Percentiles rank a stretch among this genome's conserved stretches.
Conservation (phyloP, 92 coral and sea anemone species). For the Pocillopora meandrina region DNA sequence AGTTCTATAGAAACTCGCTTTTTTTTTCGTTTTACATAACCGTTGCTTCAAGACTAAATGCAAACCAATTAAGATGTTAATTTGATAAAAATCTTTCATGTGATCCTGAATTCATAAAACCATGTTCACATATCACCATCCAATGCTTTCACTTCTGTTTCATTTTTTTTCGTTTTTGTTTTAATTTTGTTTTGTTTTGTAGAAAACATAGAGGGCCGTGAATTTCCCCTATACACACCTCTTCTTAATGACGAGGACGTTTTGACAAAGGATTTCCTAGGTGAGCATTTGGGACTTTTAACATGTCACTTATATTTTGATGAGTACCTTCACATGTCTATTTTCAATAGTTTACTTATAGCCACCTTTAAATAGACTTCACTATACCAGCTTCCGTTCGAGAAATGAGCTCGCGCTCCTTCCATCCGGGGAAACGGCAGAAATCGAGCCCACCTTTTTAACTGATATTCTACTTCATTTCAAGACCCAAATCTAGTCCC, state of each 20-base stretch:
- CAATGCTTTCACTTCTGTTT: not conserved
- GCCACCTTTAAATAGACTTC: too few relatives aligned
- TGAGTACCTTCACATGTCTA: not conserved
- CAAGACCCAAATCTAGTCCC: too few relatives aligned
- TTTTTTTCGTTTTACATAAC: not conserved
- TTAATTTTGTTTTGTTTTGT: not conserved
- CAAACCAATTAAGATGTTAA: not conserved
- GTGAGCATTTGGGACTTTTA: constrained; percentile 19
- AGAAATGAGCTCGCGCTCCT: too few relatives aligned
- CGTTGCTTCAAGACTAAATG: not conserved
- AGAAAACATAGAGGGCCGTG: constrained; percentile 75
- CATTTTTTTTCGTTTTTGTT: not conserved
- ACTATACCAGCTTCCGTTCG: too few relatives aligned
- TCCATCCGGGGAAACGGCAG: too few relatives aligned
- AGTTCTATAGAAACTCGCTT: not conserved
- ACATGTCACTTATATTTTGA: not conserved
- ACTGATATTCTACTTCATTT: too few relatives aligned
- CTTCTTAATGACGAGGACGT: constrained; percentile 69
- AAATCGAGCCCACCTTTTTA: too few relatives aligned
- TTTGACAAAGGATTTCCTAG: constrained; percentile 69
- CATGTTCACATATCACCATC: too few relatives aligned
- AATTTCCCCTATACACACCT: constrained; percentile 80
- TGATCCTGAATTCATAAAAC: too few relatives aligned
- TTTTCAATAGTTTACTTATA: not conserved
- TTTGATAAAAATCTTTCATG: too few relatives aligned